A percentile compares a stretch with the other conserved stretches of the same genome.
Conservation (phyloP, 2,888 invertebrate genomes). For the Chymomyza caudatula region DNA sequence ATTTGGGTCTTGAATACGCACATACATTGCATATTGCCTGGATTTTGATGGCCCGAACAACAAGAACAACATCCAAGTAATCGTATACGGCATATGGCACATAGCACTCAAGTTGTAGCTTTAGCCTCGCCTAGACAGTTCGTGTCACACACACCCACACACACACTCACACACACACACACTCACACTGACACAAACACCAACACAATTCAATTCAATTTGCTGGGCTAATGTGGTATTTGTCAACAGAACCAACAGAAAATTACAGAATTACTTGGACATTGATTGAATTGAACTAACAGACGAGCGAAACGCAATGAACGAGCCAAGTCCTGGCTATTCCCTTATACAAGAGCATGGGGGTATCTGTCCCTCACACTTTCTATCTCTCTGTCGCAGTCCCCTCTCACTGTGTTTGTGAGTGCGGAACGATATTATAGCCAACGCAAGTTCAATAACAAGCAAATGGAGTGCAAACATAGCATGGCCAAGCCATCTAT, state of each 20-base stretch:
- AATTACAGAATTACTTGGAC: constrained; percentile 73
- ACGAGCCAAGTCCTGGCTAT: constrained; percentile 14
- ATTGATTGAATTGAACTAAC: constrained; percentile 68
- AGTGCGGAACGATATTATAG: constrained; percentile 54
- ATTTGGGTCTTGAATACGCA: not conserved
- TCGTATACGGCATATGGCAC: not conserved
- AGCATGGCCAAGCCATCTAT: not conserved
- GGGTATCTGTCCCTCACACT: constrained; percentile 1
- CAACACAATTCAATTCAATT: constrained; percentile 63
- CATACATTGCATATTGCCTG: not conserved
- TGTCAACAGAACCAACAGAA: constrained; percentile 63
- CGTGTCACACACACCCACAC: constrained; percentile 3
- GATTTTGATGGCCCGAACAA: constrained; percentile 2
- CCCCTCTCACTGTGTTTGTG: constrained; percentile 4
- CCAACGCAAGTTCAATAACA: constrained; percentile 38
- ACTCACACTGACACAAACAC: not conserved
- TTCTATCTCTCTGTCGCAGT: too few species aligned
- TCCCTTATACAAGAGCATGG: not conserved
- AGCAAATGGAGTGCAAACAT: constrained; percentile 58
- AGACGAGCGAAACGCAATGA: constrained; percentile 24
- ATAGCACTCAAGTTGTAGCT: constrained; percentile 46
- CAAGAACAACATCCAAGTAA: constrained; percentile 7
- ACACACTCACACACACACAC: constrained; percentile 3
- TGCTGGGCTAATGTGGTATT: constrained; percentile 71
- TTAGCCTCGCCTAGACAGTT: not conserved